Base-by-base conservation (phyloP, 2,888 invertebrate species). In the Chrysolina haemoptera region DNA sequence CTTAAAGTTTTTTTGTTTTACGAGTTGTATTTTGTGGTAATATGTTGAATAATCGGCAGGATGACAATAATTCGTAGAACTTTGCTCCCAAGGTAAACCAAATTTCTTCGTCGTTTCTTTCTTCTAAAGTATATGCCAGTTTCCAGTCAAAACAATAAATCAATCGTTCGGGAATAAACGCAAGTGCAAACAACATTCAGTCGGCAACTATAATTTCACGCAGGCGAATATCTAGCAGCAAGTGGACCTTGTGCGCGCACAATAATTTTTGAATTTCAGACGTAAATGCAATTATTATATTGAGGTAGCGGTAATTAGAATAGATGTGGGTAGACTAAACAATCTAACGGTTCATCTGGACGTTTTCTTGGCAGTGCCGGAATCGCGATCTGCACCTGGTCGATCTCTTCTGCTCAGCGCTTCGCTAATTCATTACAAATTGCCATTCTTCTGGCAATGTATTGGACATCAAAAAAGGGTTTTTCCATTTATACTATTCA, bases 261-360 rank as follows among this genome's bases (percentile, higher is more conserved):
- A 73, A 80, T 80, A 78, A 80, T 78, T 81, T 79, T 76, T 70
- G 71, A 72, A 73, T 78, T 79, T 77, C 76, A 79, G 78, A 81
- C 81, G 73, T 78, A 80, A 77, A 75, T 78, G 81, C 82, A 82
- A 83, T 83, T 81, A 82, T 79, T 79, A 81, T 78, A 81, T 82
- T 82, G 79, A 79, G 78, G 77, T 77, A 77, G 78, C 75, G 76
- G 79, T 81, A 82, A 82, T 83, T 83, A 83, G 80, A 81, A 78
- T 78, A 71, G 81, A 82, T 79, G 82, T 82, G 79, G 82, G 82
- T 82, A 84, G 84, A 84, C 84, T 83, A 84, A 84, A 84, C 84
- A 84, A 83, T 84, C 79, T 77, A 80, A 80, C 80, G 78, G 81
- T 79, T 82, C 80, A 81, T 82, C 80, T 82, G 76, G 82, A 82